Percentiles rank a stretch among this genome's conserved stretches.
Evolutionary conservation across 1,140 invertebrate genomes (phyloP).

Genomic region (Euura lappo): DNA sequence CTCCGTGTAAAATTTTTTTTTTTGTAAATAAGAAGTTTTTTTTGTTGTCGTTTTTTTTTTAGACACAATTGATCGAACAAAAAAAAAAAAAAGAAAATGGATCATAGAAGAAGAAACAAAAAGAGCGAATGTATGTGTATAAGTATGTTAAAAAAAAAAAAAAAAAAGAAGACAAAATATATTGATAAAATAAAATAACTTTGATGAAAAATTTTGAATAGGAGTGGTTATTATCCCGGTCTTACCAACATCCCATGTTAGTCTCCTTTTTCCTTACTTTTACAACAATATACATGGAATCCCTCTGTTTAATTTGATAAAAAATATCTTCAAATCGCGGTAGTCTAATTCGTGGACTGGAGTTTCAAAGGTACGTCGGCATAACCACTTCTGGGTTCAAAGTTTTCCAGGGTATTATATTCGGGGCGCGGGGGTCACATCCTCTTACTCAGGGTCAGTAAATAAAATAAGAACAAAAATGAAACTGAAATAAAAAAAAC

Average conservation of each 20-base stretch:
- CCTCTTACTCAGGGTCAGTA: no score
- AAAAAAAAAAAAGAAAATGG: conserved; percentile 1
- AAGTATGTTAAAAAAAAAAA: conserved; percentile 16
- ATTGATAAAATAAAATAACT: conserved; percentile 52
- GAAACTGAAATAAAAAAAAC: not conserved
- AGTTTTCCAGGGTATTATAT: conserved; percentile 33
- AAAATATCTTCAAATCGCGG: no score
- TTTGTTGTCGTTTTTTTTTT: no score
- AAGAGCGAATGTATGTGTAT: conserved; percentile 1
- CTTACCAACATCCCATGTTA: no score
- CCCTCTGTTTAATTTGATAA: no score
- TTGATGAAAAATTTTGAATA: conserved; percentile 54
- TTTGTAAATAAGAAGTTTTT: conserved; percentile 17
- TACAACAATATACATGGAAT: no score
- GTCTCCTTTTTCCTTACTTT: not conserved
- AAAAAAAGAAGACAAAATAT: conserved; percentile 22
- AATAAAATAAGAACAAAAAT: not conserved
- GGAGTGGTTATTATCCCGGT: conserved; percentile 56
- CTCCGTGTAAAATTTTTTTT: conserved; percentile 15
- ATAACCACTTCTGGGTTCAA: conserved; percentile 56
- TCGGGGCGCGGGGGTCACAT: no score
- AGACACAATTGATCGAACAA: conserved; percentile 7
- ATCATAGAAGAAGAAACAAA: conserved; percentile 10
- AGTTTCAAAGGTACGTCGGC: no score
- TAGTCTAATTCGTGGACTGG: no score